Evolutionary conservation across 2,113 vertebrate species (phyloP), one percentile per base, ranked within the genome.

Genomic region (Ammodramus savannarum): DNA sequence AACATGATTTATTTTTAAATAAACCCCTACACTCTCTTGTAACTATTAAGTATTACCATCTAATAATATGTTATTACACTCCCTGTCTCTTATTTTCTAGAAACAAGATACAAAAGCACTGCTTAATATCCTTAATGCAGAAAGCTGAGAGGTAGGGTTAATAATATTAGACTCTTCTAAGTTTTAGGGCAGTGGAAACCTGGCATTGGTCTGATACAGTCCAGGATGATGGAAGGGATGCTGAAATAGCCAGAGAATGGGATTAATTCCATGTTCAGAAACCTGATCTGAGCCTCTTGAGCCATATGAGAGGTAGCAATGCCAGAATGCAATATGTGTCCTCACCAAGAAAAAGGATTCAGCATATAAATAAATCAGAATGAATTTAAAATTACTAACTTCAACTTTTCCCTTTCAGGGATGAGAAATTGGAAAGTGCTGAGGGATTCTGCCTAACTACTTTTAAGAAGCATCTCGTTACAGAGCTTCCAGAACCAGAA

Each of bases 241-340:
- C 75, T 25, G 87, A 95, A 96, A 95, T 77, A 97, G 85, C 85
- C 59, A 65, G 74, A 76, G 93, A 95, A 95, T 58, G 66, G 61
- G 87, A 95, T 85, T 87, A 85, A 95, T 94, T 87, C 75, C 91
- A 58, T 52, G 59, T 62, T 89, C 91, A 73, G 95, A 71, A 95
- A 96, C 87, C 36, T 87, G 94, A 96, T 93, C 78, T 38, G 67
- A 83, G 71, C 38, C 48, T 94, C 87, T 43, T 43, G 54, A 95
- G 94, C 85, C 91, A 91, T 67, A 93, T 77, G 85, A 44, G 81
- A 91, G 57, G 66, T 14, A 94, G 62, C 32, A 89, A n/a, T 36
- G 74, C 87, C 89, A 96, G 89, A 96, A 92, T 4, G 58, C 66
- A 94, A 9, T 71, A 73, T 29, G 69, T 17, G 23, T 84, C 91